Evolutionary conservation across 2,888 invertebrate species (phyloP).

Genomic region (Proisotoma minuta): DNA sequence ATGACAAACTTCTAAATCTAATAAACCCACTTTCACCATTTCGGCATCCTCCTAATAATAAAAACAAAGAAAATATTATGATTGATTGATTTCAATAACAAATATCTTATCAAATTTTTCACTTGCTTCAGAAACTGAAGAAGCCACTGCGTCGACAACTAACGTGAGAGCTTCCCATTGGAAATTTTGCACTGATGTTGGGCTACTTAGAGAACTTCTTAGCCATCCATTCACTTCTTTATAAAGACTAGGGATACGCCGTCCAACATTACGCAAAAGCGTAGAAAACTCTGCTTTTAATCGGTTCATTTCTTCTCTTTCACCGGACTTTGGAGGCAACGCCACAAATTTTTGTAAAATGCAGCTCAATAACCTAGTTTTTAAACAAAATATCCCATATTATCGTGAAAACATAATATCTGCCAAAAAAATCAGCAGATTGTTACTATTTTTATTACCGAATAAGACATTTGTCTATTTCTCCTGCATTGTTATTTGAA

Average conservation of each 20-base stretch:
- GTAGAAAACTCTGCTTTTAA: conserved; percentile 37
- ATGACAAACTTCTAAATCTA: conserved; percentile 37
- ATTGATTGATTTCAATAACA: not conserved
- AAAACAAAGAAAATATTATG: conserved; percentile 5
- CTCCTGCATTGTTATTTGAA: no score
- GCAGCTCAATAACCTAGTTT: conserved; percentile 28
- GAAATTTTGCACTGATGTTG: conserved; percentile 31
- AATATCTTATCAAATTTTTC: not conserved
- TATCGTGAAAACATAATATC: not conserved
- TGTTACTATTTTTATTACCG: conserved; percentile 18
- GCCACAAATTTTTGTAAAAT: conserved; percentile 39
- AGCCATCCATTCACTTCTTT: conserved; percentile 39
- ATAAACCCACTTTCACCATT: conserved; percentile 37
- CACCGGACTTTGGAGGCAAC: conserved; percentile 13
- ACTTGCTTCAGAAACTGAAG: conserved; percentile 40
- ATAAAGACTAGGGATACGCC: conserved; percentile 37
- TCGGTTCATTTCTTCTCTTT: conserved; percentile 38
- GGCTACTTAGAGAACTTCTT: conserved; percentile 31
- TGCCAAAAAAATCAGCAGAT: not conserved
- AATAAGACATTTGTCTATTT: conserved; percentile 16
- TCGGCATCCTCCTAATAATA: conserved; percentile 37
- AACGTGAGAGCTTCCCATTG: conserved; percentile 44
- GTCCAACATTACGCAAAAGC: conserved; percentile 33
- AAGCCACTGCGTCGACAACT: conserved; percentile 40
- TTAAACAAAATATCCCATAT: no score